These are phyloP conservation scores for Chionoecetes opilio DNA, from an alignment of 1,140 invertebrate genomes.

Conservation along the genomic window DNA sequence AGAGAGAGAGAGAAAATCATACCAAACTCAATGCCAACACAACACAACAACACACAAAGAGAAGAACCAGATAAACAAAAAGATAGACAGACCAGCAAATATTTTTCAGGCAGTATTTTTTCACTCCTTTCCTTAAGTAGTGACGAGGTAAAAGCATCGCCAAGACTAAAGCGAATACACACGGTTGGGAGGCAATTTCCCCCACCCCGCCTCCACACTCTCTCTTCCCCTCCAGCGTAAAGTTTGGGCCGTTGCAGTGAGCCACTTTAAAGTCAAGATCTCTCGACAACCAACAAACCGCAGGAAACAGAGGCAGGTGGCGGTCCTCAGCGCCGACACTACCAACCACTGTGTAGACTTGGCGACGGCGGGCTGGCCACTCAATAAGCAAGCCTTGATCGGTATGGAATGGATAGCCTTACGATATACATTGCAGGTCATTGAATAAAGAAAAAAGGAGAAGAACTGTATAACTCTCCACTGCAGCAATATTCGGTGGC, in stretches of 20 bases:
- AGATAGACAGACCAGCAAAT: background rate
- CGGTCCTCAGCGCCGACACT: background rate
- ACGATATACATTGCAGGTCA: too few relatives aligned
- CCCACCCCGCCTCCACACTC: background rate
- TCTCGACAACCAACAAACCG: background rate
- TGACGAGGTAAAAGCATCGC: background rate
- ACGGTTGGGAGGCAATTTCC: background rate
- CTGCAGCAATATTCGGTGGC: background rate
- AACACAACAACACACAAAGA: too few relatives aligned
- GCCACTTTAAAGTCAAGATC: background rate
- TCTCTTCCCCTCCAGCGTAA: background rate
- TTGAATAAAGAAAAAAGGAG: background rate
- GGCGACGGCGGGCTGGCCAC: background rate
- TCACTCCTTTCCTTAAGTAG: background rate
- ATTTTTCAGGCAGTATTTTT: slow-evolving; percentile 9
- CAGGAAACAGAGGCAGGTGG: background rate
- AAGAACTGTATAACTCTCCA: background rate
- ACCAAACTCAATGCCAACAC: too few relatives aligned
- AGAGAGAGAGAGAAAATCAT: too few relatives aligned
- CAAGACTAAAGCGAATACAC: background rate
- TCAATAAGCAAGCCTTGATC: background rate
- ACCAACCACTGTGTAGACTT: background rate
- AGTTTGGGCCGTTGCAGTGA: background rate
- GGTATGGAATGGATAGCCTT: background rate
- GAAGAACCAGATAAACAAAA: background rate